Conservation (phyloP, 2,888 invertebrate species). For the Drosophila percnosoma region DNA sequence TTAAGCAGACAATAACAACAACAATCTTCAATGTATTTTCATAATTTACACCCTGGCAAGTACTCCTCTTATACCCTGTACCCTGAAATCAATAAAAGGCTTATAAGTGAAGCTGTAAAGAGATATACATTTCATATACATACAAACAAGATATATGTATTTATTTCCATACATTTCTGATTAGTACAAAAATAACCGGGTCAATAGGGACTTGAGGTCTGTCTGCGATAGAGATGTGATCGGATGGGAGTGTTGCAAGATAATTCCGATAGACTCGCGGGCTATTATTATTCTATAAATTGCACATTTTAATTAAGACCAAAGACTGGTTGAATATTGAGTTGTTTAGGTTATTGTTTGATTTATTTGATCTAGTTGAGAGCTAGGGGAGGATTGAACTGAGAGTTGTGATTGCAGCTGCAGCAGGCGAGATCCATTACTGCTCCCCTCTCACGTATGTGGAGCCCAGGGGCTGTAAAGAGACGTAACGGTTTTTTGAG, state of each 20-base stretch:
- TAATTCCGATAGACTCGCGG: neutral
- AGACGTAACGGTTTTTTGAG: conserved; percentile 47
- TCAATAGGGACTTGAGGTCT: neutral
- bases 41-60: conserved; percentile 36
- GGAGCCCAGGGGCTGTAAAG: conserved; percentile 29
- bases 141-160: neutral
- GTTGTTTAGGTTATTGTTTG: neutral
- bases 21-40: conserved; percentile 30
- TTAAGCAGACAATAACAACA: conserved; percentile 36
- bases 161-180: neutral
- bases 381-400: neutral
- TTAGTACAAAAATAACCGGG: neutral
- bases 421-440: conserved; percentile 2
- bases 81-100: neutral
- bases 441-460: conserved; percentile 4
- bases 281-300: neutral
- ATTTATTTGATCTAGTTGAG: neutral
- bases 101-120: neutral
- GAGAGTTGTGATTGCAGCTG: conserved; percentile 33
- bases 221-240: neutral
- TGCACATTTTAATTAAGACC: neutral
- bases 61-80: neutral
- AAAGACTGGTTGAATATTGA: neutral
- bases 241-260: neutral
- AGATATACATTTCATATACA: neutral